Base-by-base conservation (phyloP, 2,113 vertebrate genomes). In the Cyprinodon variegatus region DNA sequence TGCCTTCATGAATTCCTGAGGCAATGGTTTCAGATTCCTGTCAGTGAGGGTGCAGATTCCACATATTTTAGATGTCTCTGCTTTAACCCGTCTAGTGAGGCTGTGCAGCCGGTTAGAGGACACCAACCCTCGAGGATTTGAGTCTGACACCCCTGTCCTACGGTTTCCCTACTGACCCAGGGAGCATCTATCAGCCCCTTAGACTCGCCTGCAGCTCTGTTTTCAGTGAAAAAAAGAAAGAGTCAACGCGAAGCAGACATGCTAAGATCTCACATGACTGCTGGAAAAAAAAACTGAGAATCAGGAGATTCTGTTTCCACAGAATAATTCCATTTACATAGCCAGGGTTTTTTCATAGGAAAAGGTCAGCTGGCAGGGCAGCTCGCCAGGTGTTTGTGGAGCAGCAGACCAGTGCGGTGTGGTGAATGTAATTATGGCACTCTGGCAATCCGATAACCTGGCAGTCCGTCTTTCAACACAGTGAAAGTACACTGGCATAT, bases 351-450 rank as follows among this genome's bases (percentile, higher is more conserved):
- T 65, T 61, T 81, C 17, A 38, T 37, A 70, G 46, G 64, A 74
- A 92, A 90, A 90, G 90, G 91, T 92, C 91, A 91, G 83, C 3
- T 17, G 72, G 59, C 37, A 65, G 74, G 86, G 86, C 82, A 72
- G 68, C 68, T 70, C 84, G 88, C 89, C 90, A 88, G 88, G 90
- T 87, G 90, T 90, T 86, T 89, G 87, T 73, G 61, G 79, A 84
- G 83, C 78, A 86, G 81, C 76, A 79, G 87, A 90, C 78, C 87
- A 65, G 84, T 81, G 77, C 63, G 29, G 70, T 72, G 80, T 61
- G 17, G 40, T 89, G 88, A 91, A 88, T 91, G 90, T 93, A 93
- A 92, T 92, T 91, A 91, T 64, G 74, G 82, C 62, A 78, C 90
- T 78, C 83, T 78, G 81, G 81, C 86, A 70, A 90, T 89, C 87